These are phyloP conservation scores for Ptychadena robeensis DNA, from an alignment of 2,797 vertebrate genomes.

Conservation along the genomic window DNA sequence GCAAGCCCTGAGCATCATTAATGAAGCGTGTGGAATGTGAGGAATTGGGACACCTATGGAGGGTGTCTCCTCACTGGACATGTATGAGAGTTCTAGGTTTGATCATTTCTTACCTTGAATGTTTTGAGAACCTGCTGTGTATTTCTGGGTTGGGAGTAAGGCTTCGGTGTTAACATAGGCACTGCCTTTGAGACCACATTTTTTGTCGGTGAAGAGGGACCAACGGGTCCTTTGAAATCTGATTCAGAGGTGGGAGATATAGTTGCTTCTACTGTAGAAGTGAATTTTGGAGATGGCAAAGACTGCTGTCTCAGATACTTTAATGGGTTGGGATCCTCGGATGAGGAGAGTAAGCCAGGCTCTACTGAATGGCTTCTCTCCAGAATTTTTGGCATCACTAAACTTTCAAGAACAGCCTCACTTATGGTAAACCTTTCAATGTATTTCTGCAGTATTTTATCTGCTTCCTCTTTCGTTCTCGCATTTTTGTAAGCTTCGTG, in stretches of 20 bases:
- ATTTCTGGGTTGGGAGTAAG: slow-evolving; percentile 85
- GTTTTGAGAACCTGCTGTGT: slow-evolving; percentile 83
- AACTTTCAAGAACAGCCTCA: slow-evolving; percentile 87
- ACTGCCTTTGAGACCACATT: slow-evolving; percentile 79
- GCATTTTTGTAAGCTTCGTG: slow-evolving; percentile 87
- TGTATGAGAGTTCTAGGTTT: background rate
- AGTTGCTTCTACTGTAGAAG: slow-evolving; percentile 88
- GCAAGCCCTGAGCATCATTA: too few relatives aligned
- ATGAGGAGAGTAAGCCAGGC: slow-evolving; percentile 73
- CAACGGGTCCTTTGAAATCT: slow-evolving; percentile 73
- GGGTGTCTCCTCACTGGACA: background rate
- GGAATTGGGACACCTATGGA: too few relatives aligned
- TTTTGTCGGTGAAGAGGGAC: slow-evolving; percentile 75
- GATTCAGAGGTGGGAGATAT: slow-evolving; percentile 75
- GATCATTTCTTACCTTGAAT: slow-evolving; percentile 80
- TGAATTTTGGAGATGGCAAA: slow-evolving; percentile 91
- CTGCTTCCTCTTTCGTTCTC: slow-evolving; percentile 86
- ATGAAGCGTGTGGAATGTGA: too few relatives aligned
- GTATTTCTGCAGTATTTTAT: slow-evolving; percentile 88
- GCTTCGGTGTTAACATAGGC: slow-evolving; percentile 88
- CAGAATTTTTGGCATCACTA: slow-evolving; percentile 92
- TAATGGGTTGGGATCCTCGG: slow-evolving; percentile 80
- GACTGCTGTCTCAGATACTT: slow-evolving; percentile 92
- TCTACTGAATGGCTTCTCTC: slow-evolving; percentile 93
- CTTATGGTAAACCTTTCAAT: slow-evolving; percentile 97